Percentiles rank a stretch among this genome's conserved stretches.
These are phyloP conservation scores for Heliconius aoede DNA, from an alignment of 2,888 invertebrate species.

Conservation along the genomic window DNA sequence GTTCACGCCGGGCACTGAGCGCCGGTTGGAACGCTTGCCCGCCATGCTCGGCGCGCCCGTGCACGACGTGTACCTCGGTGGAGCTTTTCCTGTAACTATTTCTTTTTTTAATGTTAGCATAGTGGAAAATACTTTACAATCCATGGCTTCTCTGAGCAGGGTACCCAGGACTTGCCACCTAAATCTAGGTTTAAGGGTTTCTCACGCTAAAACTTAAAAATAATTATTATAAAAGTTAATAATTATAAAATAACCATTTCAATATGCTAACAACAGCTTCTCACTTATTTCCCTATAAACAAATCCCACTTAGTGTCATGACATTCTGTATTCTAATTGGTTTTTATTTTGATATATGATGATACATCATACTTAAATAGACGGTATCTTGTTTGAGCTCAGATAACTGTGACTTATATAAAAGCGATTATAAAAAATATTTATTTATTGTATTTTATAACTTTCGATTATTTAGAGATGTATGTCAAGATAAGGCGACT, in stretches of 20 bases:
- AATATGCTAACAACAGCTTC: too few species aligned
- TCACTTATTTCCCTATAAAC: too few species aligned
- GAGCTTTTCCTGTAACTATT: constrained; percentile 85
- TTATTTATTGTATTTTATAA: background rate
- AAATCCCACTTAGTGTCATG: too few species aligned
- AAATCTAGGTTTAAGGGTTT: too few species aligned
- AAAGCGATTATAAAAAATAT: background rate
- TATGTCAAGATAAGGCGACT: background rate
- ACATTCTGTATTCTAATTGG: too few species aligned
- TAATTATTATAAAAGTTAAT: background rate
- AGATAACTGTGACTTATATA: background rate
- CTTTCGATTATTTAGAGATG: background rate
- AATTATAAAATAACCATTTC: too few species aligned
- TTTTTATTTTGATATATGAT: too few species aligned
- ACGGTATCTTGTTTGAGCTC: background rate
- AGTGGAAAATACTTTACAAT: background rate
- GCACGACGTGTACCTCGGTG: constrained; percentile 92
- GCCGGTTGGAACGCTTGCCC: constrained; percentile 73
- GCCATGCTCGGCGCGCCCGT: constrained; percentile 76
- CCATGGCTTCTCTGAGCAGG: background rate
- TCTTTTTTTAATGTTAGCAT: background rate
- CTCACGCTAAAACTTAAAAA: background rate
- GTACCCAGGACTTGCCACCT: background rate
- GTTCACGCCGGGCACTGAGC: constrained; percentile 77
- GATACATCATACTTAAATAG: background rate